A percentile compares a stretch with the other conserved stretches of the same genome.
These are phyloP conservation scores for Dioctria linearis DNA, from an alignment of 2,888 invertebrate genomes.

Conservation along the genomic window DNA sequence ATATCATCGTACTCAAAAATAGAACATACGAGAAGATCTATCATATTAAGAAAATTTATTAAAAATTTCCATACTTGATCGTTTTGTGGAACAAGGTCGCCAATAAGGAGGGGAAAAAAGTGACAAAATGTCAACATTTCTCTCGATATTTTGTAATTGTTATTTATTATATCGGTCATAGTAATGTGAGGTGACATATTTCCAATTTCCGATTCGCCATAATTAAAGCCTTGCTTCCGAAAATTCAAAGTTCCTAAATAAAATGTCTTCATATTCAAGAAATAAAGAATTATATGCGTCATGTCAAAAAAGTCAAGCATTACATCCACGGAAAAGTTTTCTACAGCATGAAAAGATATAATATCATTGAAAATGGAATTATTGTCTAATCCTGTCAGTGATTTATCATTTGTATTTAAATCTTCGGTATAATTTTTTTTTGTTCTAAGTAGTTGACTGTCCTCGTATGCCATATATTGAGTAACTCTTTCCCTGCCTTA, in stretches of 20 bases:
- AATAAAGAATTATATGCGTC: conserved; percentile 7
- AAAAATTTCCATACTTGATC: neutral
- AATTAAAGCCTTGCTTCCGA: conserved; percentile 8
- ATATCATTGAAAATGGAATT: conserved; percentile 30
- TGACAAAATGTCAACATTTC: conserved; percentile 17
- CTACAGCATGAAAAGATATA: conserved; percentile 9
- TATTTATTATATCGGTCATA: neutral
- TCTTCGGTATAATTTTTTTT: conserved; percentile 24
- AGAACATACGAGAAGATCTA: conserved; percentile 1
- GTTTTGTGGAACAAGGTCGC: conserved; percentile 5
- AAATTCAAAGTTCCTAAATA: neutral
- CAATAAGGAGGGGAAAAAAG: conserved; percentile 28
- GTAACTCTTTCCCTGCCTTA: neutral
- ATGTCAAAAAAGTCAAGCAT: conserved; percentile 39
- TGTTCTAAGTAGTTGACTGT: conserved; percentile 7
- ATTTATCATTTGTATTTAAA: conserved; percentile 4
- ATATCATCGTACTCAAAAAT: neutral
- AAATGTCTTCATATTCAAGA: neutral
- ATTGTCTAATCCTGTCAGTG: neutral
- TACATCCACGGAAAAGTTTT: conserved; percentile 17
- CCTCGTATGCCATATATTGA: neutral
- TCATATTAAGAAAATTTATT: conserved; percentile 3
- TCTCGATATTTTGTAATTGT: conserved; percentile 30
- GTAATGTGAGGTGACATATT: neutral
- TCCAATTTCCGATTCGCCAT: conserved; percentile 6